phyloP scores from a whole-genome alignment of 1,140 invertebrate genomes.

The Pectinophora gossypiella region DNA sequence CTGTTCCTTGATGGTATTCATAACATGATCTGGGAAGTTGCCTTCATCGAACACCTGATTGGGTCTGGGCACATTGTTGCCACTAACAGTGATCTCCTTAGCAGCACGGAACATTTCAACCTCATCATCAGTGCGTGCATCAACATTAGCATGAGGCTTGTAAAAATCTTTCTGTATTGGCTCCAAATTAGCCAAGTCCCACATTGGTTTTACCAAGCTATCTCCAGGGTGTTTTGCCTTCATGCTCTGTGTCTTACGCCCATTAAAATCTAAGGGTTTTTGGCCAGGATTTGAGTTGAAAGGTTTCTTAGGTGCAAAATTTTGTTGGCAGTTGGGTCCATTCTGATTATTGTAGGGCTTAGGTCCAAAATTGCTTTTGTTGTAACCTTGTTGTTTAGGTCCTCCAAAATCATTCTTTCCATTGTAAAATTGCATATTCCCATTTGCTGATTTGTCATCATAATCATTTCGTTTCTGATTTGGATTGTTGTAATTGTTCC shows the following conservation, averaged over 20 bases:
- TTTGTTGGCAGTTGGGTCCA: slow-evolving; percentile 52
- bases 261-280: slow-evolving; percentile 51
- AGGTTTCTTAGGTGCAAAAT: slow-evolving; percentile 54
- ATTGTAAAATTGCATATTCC: slow-evolving; percentile 67
- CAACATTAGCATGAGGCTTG: slow-evolving; percentile 86
- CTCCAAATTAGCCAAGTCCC: slow-evolving; percentile 86
- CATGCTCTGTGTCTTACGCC: slow-evolving; percentile 77
- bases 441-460: slow-evolving; percentile 68
- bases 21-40: slow-evolving; percentile 89
- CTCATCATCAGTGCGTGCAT: slow-evolving; percentile 82
- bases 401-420: slow-evolving; percentile 69
- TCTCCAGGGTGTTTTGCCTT: slow-evolving; percentile 85
- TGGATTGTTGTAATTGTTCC: slow-evolving; percentile 76
- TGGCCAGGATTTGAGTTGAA: slow-evolving; percentile 33
- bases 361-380: slow-evolving; percentile 52
- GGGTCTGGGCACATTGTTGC: slow-evolving; percentile 88
- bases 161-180: slow-evolving; percentile 96
- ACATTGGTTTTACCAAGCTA: slow-evolving; percentile 87
- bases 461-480: slow-evolving; percentile 63
- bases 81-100: slow-evolving; percentile 92
- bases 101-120: slow-evolving; percentile 83
- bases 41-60: slow-evolving; percentile 93
- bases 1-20: slow-evolving; percentile 87
- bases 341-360: slow-evolving; percentile 59
- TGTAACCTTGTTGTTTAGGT: slow-evolving; percentile 60